phyloP scores from a whole-genome alignment of 53 echinoderm and acorn worm species.

The Luidia sarsii region DNA sequence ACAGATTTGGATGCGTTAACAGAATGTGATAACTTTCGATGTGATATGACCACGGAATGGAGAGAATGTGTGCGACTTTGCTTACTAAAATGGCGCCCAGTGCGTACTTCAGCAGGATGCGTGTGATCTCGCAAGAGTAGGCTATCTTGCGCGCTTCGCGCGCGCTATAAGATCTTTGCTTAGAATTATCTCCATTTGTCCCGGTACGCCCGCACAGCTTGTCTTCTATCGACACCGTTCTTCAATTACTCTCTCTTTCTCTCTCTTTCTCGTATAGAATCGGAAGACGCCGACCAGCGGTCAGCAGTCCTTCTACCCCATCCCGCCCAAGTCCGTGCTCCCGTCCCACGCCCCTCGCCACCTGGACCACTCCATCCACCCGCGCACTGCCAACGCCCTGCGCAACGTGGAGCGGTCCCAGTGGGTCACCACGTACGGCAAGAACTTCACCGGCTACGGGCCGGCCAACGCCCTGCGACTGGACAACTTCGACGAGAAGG shows the following conservation, averaged over 20 bases:
- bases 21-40: no score
- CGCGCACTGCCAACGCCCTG: constrained; percentile 88
- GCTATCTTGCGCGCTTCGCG: no score
- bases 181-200: no score
- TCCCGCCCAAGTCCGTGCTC: constrained; percentile 91
- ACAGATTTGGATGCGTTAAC: no score
- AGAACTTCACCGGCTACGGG: constrained; percentile 86
- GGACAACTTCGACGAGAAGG: constrained; percentile 87
- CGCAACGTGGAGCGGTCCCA: constrained; percentile 95
- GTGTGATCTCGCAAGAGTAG: no score
- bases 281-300: constrained; percentile 85
- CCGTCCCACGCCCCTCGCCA: constrained; percentile 90
- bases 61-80: no score
- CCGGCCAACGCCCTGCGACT: constrained; percentile 81
- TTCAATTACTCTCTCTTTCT: not conserved
- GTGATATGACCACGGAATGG: no score
- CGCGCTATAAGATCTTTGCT: no score
- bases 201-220: no score
- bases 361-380: constrained; percentile 81
- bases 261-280: constrained; percentile 58
- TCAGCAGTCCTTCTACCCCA: constrained; percentile 92
- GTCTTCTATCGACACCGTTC: no score
- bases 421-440: constrained; percentile 92
- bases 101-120: no score
- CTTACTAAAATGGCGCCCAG: no score